phyloP scores from a whole-genome alignment of 92 coral and sea anemone genomes.

The Desmophyllum pertusum region DNA sequence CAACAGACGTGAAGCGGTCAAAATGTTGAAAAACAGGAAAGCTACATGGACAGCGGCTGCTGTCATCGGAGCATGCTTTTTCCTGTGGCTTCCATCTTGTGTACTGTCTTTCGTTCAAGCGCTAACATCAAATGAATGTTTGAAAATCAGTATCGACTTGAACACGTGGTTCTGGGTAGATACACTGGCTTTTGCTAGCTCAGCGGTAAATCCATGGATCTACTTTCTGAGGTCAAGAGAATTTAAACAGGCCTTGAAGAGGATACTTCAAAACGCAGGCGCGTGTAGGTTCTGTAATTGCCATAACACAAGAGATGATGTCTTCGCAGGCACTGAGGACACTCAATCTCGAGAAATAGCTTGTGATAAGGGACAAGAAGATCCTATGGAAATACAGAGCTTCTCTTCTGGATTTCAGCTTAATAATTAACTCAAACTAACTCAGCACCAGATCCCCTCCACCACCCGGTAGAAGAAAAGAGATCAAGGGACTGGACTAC shows the following conservation, averaged over 20 bases:
- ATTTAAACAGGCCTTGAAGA: constrained; percentile 51
- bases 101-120: constrained; percentile 51
- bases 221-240: constrained; percentile 55
- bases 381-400: background rate
- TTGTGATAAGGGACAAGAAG: background rate
- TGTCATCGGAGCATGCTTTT: constrained; percentile 51
- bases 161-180: constrained; percentile 66
- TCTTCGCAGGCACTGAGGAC: background rate
- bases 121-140: constrained; percentile 20
- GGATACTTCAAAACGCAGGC: background rate
- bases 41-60: constrained; percentile 69
- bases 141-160: constrained; percentile 8
- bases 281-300: background rate
- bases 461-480: too few relatives aligned
- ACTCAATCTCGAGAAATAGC: background rate
- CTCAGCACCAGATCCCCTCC: too few relatives aligned
- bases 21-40: constrained; percentile 53
- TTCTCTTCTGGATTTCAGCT: background rate
- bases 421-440: too few relatives aligned
- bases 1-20: constrained; percentile 36
- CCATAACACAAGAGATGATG: background rate
- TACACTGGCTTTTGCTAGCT: constrained; percentile 46
- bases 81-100: constrained; percentile 49
- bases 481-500: too few relatives aligned
- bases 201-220: constrained; percentile 73